Conservation (phyloP, 2,113 vertebrate genomes). For the Thermophis baileyi region DNA sequence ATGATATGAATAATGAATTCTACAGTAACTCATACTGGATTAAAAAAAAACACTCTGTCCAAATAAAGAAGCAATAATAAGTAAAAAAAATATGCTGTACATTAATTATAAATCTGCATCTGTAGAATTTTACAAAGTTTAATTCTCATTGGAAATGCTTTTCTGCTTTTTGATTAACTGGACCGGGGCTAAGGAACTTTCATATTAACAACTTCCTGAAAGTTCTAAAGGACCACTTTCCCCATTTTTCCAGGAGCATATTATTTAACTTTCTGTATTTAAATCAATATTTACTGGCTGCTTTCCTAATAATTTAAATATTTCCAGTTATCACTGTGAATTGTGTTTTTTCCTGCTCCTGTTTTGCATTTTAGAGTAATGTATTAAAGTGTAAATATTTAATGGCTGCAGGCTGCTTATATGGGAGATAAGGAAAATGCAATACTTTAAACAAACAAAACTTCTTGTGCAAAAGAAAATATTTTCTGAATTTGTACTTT, state of each 20-base stretch:
- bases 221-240: not conserved
- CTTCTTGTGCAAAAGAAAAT: not conserved
- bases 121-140: not conserved
- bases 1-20: not conserved
- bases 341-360: not conserved
- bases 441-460: not conserved
- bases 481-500: not conserved
- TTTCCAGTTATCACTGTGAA: not conserved
- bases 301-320: not conserved
- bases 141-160: not conserved
- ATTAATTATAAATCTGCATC: not conserved
- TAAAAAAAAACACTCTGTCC: not conserved
- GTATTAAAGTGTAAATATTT: not conserved
- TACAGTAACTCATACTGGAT: not conserved
- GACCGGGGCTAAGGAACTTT: not conserved
- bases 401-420: not conserved
- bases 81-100: not conserved
- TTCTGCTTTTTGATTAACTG: not conserved
- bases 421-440: not conserved
- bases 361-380: not conserved
- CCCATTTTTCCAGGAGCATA: not conserved
- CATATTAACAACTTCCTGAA: not conserved
- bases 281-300: not conserved
- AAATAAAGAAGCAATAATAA: not conserved
- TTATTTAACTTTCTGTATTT: not conserved